Base-by-base conservation (phyloP, 2,797 vertebrate genomes). In the Bufotes viridis region DNA sequence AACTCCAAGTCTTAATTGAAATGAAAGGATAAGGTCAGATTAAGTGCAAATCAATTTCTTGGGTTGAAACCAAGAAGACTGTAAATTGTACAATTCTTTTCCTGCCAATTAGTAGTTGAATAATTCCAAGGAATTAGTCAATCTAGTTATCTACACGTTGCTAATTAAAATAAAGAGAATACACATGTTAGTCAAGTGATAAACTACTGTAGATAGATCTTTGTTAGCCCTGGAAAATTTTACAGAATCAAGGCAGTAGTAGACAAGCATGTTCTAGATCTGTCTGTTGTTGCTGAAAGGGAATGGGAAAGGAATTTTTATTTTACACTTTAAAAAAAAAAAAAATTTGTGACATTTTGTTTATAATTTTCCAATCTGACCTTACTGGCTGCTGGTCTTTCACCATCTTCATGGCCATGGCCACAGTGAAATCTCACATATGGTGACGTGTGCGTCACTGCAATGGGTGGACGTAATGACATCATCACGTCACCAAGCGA, bases 81-180 rank as follows among this genome's bases (percentile, higher is more conserved):
- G 80, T 87, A 87, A 87, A 83, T 70, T 87, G 24, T 22, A 51
- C 49, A 72, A 82, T 63, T 67, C 69, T 87, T 82, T 81, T 67
- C 13, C 9, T 78, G 86, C 78, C 60, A 83, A 78, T 87, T 87
- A 83, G 49, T 42, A 76, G 67, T 57, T 78, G 81, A 82, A 78
- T 78, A 83, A 78, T 69, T 17, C 20, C 51, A 70, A 78, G 24
- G 70, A 65, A 87, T 87, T 87, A 87, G 24, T 83, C 70, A 67
- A 82, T 55, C 81, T 87, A 69, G 80, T 87, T 87, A 87, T 87
- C 86, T 87, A 78, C 85, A 81, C 60, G 49, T 49, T 75, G 58
- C 55, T 87, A 87, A 87, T 87, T 87, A 83, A 87, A 78, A 82
- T 24, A 78, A 83, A 83, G 57, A 67, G 58, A 69, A 69, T 83